Evolutionary conservation across 2,888 invertebrate species (phyloP), one percentile per base, ranked within the genome.

Genomic region (Leistus spinibarbis): DNA sequence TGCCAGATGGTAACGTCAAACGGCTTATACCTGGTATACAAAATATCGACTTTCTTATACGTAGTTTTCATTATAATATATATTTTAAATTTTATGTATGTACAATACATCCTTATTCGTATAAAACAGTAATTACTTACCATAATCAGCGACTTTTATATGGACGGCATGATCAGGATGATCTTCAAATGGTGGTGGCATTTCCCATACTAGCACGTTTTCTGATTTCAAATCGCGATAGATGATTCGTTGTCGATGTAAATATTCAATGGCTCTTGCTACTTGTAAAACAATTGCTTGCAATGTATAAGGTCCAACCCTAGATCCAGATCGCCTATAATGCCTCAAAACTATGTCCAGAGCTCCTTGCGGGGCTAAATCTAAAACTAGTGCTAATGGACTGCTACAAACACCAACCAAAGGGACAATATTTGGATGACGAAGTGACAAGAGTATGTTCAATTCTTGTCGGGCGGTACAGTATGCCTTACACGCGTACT

Each of bases 191-290:
- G 97, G 94, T 20, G 90, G 88, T 0, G 99, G 98, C 87, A 99
- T 91, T 78, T 94, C 91, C 99, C 99, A 99, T n/a, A 98, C 98
- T 2, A 99, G 86, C 57, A 99, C 97, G 87, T 99, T 99, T 85
- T 99, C 99, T 0, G 97, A 96, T 88, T 99, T 95, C 10, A 97
- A 87, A 84, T 97, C 96, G 60, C 95, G 88, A 85, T 99, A 99
- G 78, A 99, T 96, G 56, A 99, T 96, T 77, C 95, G 91, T 76
- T 94, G 91, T 9, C 95, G 92, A 86, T 99, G 99, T 22, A 99
- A 88, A 86, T 99, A 99, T 85, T 97, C 97, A 20, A 99, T 89
- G 1, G 99, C 98, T 81, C 96, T 92, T 0, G 98, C 96, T 1
- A 95, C 91, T 87, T 98, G 98, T 76, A 97, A 87, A 70, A 96